Evolutionary conservation across 2,113 vertebrate genomes (phyloP).

Genomic region (Stigmatopora argus): DNA sequence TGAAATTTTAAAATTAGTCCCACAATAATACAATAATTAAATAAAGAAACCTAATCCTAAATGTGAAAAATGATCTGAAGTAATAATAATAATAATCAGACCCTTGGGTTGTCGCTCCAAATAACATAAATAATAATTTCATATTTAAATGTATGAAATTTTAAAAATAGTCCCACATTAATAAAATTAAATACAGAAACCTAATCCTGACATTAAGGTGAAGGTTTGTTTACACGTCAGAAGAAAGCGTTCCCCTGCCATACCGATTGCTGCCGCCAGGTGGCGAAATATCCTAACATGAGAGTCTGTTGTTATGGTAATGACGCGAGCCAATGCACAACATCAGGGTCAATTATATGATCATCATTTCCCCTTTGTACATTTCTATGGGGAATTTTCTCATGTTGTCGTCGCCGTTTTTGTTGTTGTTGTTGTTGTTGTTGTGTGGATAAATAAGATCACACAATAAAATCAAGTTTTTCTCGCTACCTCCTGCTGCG

Average conservation of each 20-base stretch:
- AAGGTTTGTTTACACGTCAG: neutral
- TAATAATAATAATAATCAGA: too few species aligned
- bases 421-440: too few species aligned
- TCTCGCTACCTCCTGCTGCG: neutral
- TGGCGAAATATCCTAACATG: conserved; percentile 1
- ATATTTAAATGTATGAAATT: neutral
- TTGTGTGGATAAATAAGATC: neutral
- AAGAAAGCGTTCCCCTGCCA: neutral
- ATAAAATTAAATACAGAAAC: neutral
- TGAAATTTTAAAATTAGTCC: too few species aligned
- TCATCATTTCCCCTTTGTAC: neutral
- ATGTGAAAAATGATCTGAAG: too few species aligned
- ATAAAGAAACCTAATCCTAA: too few species aligned
- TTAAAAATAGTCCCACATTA: neutral
- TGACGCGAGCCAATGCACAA: conserved; percentile 39
- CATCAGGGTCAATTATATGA: neutral
- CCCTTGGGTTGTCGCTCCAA: too few species aligned
- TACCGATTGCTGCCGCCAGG: conserved; percentile 18
- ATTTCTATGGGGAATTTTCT: neutral
- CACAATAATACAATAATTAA: too few species aligned
- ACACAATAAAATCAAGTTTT: neutral
- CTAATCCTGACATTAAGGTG: neutral
- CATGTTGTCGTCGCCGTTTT: too few species aligned
- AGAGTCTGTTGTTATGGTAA: conserved; percentile 62
- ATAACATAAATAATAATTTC: too few species aligned